Conservation (phyloP, 1,140 invertebrate genomes). For the Drosophila repletoides region DNA sequence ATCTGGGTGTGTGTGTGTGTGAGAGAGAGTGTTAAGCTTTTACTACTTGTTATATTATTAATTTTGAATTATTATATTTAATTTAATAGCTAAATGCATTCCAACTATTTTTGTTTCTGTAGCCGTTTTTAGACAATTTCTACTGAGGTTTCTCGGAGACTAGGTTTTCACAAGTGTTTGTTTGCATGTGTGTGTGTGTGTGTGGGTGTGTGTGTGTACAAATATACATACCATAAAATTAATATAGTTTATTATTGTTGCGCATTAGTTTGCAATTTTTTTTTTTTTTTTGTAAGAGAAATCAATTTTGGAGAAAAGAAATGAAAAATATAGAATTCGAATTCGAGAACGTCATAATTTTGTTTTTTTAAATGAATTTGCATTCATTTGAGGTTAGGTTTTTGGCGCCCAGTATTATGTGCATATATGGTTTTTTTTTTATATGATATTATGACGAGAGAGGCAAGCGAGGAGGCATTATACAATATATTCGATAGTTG, state of each 20-base stretch:
- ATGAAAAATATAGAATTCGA: slow-evolving; percentile 57
- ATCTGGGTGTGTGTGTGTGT: slow-evolving; percentile 10
- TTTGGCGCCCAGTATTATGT: slow-evolving; percentile 28
- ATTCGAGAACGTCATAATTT: too few species aligned
- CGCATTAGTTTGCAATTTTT: slow-evolving; percentile 42
- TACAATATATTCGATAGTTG: slow-evolving; percentile 19
- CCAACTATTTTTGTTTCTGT: slow-evolving; percentile 55
- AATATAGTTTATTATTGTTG: slow-evolving; percentile 56
- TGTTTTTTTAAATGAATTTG: slow-evolving; percentile 31
- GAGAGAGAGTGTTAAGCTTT: slow-evolving; percentile 47
- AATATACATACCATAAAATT: slow-evolving; percentile 77
- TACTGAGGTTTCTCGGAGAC: slow-evolving; percentile 74
- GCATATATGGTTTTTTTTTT: slow-evolving; percentile 33
- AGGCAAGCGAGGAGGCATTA: slow-evolving; percentile 37
- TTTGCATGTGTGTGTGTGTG: slow-evolving; percentile 7
- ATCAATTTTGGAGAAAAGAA: slow-evolving; percentile 65
- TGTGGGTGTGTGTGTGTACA: slow-evolving; percentile 53
- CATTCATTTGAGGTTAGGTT: slow-evolving; percentile 17
- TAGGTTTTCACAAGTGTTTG: slow-evolving; percentile 36
- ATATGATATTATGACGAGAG: slow-evolving; percentile 58
- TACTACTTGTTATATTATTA: slow-evolving; percentile 51
- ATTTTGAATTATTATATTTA: slow-evolving; percentile 65
- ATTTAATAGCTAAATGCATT: slow-evolving; percentile 78
- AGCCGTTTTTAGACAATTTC: slow-evolving; percentile 32
- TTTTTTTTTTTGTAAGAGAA: slow-evolving; percentile 16